These are phyloP conservation scores for Phortica okadai DNA, from an alignment of 2,888 invertebrate species.

Conservation along the genomic window DNA sequence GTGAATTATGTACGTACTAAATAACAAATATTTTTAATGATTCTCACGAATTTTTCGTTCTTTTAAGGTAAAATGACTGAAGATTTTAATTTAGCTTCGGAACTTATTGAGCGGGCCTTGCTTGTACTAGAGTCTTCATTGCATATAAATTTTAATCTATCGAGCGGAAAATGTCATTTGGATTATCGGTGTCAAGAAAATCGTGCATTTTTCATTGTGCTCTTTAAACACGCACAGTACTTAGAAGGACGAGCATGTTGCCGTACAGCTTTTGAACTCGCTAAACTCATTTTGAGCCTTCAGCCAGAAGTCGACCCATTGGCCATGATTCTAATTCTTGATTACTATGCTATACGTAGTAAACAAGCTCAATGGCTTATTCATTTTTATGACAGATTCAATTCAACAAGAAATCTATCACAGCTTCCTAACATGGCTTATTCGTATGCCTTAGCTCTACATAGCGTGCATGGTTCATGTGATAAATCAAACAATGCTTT, in stretches of 20 bases:
- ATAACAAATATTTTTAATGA: conserved; percentile 1
- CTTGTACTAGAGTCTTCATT: conserved; percentile 87
- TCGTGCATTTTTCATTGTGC: conserved; percentile 86
- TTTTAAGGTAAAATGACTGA: conserved; percentile 80
- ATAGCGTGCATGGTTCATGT: conserved; percentile 78
- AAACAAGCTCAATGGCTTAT: conserved; percentile 85
- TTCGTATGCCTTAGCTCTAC: conserved; percentile 86
- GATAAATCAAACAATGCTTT: conserved; percentile 80
- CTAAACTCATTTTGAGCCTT: conserved; percentile 87
- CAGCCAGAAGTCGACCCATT: conserved; percentile 87
- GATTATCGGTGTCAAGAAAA: conserved; percentile 90
- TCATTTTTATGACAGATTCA: conserved; percentile 80
- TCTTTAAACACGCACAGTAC: conserved; percentile 88
- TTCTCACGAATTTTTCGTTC: not conserved
- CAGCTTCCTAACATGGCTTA: conserved; percentile 93
- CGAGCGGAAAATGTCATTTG: conserved; percentile 84
- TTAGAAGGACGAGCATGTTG: conserved; percentile 89
- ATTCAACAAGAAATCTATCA: conserved; percentile 82
- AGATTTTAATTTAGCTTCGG: conserved; percentile 86
- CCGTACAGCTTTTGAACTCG: conserved; percentile 91
- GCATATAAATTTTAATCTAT: conserved; percentile 87
- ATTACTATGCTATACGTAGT: conserved; percentile 88
- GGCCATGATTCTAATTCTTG: conserved; percentile 86
- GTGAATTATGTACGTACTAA: conserved; percentile 83
- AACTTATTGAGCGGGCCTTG: conserved; percentile 87